Evolutionary conservation across 2,888 invertebrate species (phyloP), one percentile per base, ranked within the genome.

Genomic region (Orthosia gracilis): DNA sequence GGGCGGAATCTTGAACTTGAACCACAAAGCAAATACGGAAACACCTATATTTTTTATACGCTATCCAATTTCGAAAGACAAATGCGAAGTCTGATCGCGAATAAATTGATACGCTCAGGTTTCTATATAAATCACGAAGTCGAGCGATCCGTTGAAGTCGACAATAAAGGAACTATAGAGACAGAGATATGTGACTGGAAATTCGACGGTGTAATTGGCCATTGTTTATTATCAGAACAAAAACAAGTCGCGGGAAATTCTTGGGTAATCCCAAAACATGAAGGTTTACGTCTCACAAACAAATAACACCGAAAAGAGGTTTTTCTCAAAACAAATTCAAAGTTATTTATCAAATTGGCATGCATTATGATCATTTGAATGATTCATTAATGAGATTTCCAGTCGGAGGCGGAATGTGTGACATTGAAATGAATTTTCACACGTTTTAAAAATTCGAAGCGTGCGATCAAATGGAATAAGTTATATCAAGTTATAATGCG

Each of bases 1-100:
- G 87, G 91, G 89, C 88, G 88, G 91, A 92, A 91, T 94, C 93
- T 94, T 95, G 94, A 95, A 95, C 95, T 95, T 95, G 94, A 96
- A 95, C 94, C 92, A 93, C 89, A 93, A 91, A 90, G 87, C 88
- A 86, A 86, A 89, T 85, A 78, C 87, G 88, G 89, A 91, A 91
- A 89, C 85, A 85, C 83, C 86, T 82, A 84, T 86, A 86, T 88
- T 89, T 89, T 89, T 88, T 87, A 82, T 82, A 73, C 71, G 74
- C 76, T 76, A 77, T 78, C 79, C 86, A 87, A 89, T 91, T 90
- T 86, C 63, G 57, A 79, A 87, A 89, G 88, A 90, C 86, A 89
- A 91, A 90, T 85, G 84, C 78, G 77, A 82, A 84, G 84, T 69
- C 76, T 72, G 85, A 82, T 88, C 76, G 68, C 76, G 65, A 84